Conservation (phyloP, 1,140 invertebrate genomes). For the Protaetia brevitarsis region DNA sequence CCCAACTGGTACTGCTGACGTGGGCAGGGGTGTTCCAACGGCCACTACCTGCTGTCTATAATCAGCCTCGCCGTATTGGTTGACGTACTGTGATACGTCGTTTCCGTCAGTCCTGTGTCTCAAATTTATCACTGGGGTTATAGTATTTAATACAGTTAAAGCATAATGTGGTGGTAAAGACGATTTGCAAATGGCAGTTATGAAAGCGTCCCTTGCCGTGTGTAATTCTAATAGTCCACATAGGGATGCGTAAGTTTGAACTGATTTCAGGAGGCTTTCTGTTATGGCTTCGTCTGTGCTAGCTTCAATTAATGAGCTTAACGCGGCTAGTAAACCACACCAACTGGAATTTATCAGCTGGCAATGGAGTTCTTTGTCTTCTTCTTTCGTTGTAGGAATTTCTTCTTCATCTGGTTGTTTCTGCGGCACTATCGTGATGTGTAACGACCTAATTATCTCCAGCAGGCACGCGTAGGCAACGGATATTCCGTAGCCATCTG, state of each 20-base stretch:
- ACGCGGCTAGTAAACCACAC: conserved; percentile 88
- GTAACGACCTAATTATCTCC: conserved; percentile 81
- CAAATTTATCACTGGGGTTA: conserved; percentile 53
- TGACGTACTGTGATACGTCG: conserved; percentile 55
- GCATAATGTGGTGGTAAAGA: conserved; percentile 95
- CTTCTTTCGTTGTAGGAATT: conserved; percentile 43
- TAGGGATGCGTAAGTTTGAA: conserved; percentile 81
- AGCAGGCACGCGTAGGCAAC: conserved; percentile 89
- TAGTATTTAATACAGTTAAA: conserved; percentile 75
- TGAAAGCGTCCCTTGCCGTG: conserved; percentile 84
- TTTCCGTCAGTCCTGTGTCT: conserved; percentile 42
- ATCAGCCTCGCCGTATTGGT: conserved; percentile 59
- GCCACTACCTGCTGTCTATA: conserved; percentile 89
- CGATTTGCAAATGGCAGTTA: conserved; percentile 90
- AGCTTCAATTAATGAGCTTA: conserved; percentile 89
- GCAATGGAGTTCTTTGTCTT: conserved; percentile 58
- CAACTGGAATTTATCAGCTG: conserved; percentile 93
- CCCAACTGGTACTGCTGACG: conserved; percentile 67
- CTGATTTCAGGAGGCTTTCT: conserved; percentile 86
- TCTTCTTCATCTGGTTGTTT: conserved; percentile 46
- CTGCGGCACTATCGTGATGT: conserved; percentile 61
- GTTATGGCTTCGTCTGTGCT: conserved; percentile 89
- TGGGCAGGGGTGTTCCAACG: conserved; percentile 86
- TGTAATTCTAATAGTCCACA: conserved; percentile 72
- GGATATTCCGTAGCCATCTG: conserved; percentile 94